These are phyloP conservation scores for Speoplatyrhinus poulsoni DNA, from an alignment of 2,113 vertebrate genomes.

Conservation along the genomic window DNA sequence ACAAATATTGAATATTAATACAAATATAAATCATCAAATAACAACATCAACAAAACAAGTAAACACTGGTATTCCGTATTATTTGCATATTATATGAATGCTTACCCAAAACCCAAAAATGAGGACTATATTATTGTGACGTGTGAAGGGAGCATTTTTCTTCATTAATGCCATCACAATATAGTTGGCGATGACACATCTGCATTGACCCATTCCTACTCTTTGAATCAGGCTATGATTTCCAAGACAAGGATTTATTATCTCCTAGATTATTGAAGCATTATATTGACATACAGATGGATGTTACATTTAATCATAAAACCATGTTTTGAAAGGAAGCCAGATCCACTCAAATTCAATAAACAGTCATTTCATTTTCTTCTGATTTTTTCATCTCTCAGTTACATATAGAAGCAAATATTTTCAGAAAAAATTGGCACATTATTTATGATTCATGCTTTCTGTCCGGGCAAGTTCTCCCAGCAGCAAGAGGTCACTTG, in stretches of 20 bases:
- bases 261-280: slow-evolving; percentile 34
- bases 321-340: slow-evolving; percentile 38
- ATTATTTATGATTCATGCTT: neutral
- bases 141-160: slow-evolving; percentile 7
- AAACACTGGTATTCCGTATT: too few species aligned
- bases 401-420: slow-evolving; percentile 15
- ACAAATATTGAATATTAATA: too few species aligned
- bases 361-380: slow-evolving; percentile 9
- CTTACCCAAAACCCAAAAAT: slow-evolving; percentile 5
- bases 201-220: slow-evolving; percentile 28
- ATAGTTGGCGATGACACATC: slow-evolving; percentile 35
- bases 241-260: slow-evolving; percentile 52
- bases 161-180: slow-evolving; percentile 27
- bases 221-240: slow-evolving; percentile 22
- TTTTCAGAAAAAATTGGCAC: slow-evolving; percentile 13
- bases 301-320: slow-evolving; percentile 51
- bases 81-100: slow-evolving; percentile 7
- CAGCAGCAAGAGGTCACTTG: neutral
- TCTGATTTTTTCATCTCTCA: neutral
- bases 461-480: neutral
- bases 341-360: slow-evolving; percentile 39
- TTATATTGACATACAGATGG: slow-evolving; percentile 44
- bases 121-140: slow-evolving; percentile 5
- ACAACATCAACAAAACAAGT: neutral
- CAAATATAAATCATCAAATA: neutral